Evolutionary conservation across 2,797 vertebrate genomes (phyloP).

Genomic region (Heterohyrax brucei): DNA sequence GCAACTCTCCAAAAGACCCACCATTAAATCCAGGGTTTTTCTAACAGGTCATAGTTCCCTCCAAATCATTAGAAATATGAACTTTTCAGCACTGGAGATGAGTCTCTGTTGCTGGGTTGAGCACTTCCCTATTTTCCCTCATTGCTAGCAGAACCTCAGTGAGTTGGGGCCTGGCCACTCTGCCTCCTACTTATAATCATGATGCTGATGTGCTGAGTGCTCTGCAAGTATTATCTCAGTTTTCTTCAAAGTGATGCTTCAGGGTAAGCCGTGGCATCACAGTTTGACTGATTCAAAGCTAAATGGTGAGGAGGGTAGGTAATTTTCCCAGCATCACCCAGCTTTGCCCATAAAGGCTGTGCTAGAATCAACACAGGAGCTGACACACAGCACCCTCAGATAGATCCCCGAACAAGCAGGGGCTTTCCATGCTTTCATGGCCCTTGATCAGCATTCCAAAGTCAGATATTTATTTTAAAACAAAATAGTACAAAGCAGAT

Average conservation of each 20-base stretch:
- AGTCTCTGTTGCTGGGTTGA: accelerated
- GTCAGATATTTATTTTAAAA: background rate
- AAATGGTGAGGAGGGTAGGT: accelerated
- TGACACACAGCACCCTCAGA: accelerated
- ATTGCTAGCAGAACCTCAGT: accelerated
- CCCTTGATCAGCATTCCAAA: no score
- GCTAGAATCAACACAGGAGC: accelerated
- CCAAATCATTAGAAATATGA: background rate
- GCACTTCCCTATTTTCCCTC: background rate
- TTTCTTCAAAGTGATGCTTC: background rate
- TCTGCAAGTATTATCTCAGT: background rate
- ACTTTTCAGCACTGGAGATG: accelerated
- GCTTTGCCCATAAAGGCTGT: background rate
- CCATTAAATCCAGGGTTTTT: background rate
- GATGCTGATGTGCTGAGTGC: accelerated
- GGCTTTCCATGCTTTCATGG: background rate
- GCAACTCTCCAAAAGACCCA: background rate
- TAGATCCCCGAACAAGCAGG: accelerated
- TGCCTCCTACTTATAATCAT: accelerated
- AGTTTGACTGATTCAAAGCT: accelerated
- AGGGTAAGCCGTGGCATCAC: accelerated
- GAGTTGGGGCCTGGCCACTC: background rate
- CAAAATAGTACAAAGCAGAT: accelerated
- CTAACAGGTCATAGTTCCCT: background rate
- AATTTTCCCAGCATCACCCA: accelerated